phyloP scores from a whole-genome alignment of 2,797 vertebrate species.

The Acanthurus leucopareius region DNA sequence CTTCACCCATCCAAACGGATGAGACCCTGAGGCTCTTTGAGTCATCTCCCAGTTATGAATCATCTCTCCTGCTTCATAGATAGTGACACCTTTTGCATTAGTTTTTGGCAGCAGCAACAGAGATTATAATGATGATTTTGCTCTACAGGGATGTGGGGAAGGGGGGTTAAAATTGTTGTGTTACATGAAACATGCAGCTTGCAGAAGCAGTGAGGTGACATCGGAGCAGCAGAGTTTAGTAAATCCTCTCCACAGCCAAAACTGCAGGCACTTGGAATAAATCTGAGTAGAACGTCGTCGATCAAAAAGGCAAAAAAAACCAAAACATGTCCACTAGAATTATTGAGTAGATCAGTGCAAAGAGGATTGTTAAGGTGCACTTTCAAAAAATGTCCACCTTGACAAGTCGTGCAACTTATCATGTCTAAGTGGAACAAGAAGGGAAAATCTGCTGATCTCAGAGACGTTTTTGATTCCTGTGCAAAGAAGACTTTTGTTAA shows the following conservation, averaged over 20 bases:
- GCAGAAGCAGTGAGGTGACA: constrained; percentile 36
- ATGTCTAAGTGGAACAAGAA: constrained; percentile 11
- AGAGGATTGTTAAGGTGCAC: background rate
- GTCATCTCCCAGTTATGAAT: constrained; percentile 19
- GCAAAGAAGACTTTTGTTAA: background rate
- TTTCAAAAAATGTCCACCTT: constrained; percentile 18
- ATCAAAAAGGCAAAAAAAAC: background rate
- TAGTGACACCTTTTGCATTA: constrained; percentile 17
- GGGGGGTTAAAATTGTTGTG: background rate
- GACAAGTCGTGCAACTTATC: constrained; percentile 3
- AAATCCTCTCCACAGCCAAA: background rate
- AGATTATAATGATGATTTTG: background rate
- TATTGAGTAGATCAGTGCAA: background rate
- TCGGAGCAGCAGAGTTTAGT: constrained; percentile 12
- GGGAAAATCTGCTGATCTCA: constrained; percentile 26
- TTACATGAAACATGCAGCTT: constrained; percentile 50
- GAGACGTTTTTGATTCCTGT: background rate
- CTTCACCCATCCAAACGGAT: no score
- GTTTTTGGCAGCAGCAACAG: background rate
- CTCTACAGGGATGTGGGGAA: background rate
- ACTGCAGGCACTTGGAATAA: background rate
- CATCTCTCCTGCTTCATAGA: constrained; percentile 14
- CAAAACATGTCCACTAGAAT: background rate
- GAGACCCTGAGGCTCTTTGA: background rate
- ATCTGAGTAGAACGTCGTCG: constrained; percentile 1